A percentile compares a stretch with the other conserved stretches of the same genome.
phyloP scores from a whole-genome alignment of 2,113 vertebrate species.

The Burhinus oedicnemus region DNA sequence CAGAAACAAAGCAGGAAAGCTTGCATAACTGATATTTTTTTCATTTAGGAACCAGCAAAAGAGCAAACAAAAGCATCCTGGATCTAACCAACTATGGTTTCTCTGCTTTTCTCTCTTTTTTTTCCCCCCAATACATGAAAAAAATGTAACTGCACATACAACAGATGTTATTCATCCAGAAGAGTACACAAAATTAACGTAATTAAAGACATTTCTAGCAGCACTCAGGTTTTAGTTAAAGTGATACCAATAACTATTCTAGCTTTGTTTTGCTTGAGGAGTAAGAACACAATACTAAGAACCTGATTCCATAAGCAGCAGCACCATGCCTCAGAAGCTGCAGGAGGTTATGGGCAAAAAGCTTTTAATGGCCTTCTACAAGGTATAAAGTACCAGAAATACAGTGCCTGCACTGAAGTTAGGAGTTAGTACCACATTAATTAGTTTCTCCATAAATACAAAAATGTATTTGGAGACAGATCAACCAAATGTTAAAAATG shows the following conservation, averaged over 20 bases:
- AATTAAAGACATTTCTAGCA: background rate
- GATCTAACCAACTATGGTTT: background rate
- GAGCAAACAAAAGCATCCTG: background rate
- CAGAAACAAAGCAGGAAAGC: background rate
- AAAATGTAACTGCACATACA: background rate
- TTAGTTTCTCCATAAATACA: background rate
- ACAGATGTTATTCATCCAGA: background rate
- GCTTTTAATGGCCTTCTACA: background rate
- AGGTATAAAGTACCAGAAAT: background rate
- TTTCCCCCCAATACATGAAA: background rate
- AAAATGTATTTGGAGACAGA: background rate
- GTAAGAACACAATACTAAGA: background rate
- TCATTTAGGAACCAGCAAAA: background rate
- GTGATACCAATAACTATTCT: background rate
- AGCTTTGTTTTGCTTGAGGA: background rate
- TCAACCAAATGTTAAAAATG: background rate
- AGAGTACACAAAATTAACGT: background rate
- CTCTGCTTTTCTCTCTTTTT: background rate
- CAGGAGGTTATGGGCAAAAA: background rate
- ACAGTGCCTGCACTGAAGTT: background rate
- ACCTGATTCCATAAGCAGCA: background rate
- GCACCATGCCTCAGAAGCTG: background rate
- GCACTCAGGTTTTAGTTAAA: background rate
- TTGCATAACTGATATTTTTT: background rate
- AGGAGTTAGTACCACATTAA: background rate